phyloP scores from a whole-genome alignment of 2,797 vertebrate species.

The Mycteria americana region DNA sequence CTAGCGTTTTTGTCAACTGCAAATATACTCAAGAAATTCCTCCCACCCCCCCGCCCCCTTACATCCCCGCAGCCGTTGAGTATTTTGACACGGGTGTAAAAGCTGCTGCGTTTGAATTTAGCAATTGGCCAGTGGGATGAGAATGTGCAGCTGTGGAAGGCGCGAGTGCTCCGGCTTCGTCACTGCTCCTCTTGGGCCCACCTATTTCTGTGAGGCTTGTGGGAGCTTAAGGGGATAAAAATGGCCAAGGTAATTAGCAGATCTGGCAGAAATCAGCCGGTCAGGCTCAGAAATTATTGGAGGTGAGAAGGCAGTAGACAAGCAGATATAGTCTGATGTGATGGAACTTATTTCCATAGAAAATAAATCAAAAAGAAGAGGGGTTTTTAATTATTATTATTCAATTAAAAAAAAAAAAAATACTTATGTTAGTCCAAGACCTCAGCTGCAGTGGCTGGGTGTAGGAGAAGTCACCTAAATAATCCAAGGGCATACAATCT shows the following conservation, averaged over 20 bases:
- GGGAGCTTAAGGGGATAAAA: slow-evolving; percentile 53
- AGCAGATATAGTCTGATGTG: background rate
- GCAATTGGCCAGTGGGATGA: slow-evolving; percentile 66
- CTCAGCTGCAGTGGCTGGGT: background rate
- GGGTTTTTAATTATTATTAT: background rate
- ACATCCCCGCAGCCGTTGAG: background rate
- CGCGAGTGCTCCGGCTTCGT: background rate
- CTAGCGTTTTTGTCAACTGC: background rate
- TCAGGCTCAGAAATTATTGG: background rate
- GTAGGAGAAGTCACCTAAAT: background rate
- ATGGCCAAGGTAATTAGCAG: slow-evolving; percentile 42
- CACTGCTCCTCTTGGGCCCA: slow-evolving; percentile 39
- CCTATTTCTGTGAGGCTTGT: slow-evolving; percentile 58
- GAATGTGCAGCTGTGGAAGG: slow-evolving; percentile 68
- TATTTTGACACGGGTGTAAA: slow-evolving; percentile 44
- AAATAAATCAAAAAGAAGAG: background rate
- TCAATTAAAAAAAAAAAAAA: background rate
- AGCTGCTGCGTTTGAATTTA: slow-evolving; percentile 61
- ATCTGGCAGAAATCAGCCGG: background rate
- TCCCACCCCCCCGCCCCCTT: background rate
- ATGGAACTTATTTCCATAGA: background rate
- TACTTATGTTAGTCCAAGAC: background rate
- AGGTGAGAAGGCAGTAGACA: background rate
- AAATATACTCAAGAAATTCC: background rate
- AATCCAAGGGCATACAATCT: background rate